Percentiles rank a stretch among this genome's conserved stretches.
phyloP scores from a whole-genome alignment of 2,888 invertebrate genomes.

The Julus scanicus region DNA sequence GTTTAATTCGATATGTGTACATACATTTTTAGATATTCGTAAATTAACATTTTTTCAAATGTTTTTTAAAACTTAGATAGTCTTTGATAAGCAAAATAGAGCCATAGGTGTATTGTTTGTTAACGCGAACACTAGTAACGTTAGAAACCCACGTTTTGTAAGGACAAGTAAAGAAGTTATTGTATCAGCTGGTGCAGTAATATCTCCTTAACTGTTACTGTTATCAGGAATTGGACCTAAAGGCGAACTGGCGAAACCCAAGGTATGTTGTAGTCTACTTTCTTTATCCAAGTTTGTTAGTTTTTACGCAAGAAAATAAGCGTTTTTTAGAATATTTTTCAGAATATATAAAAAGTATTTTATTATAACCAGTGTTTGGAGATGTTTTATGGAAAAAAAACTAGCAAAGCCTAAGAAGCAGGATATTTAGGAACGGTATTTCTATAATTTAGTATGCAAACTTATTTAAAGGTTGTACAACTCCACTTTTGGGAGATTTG shows the following conservation, averaged over 20 bases:
- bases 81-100: background rate
- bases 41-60: background rate
- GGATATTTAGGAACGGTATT: too few species aligned
- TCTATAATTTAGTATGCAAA: too few species aligned
- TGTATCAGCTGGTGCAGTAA: constrained; percentile 46
- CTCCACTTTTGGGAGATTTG: too few species aligned
- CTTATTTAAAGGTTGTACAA: too few species aligned
- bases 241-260: background rate
- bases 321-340: too few species aligned
- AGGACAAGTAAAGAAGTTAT: constrained; percentile 26
- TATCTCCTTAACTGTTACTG: constrained; percentile 41
- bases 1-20: background rate
- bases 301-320: too few species aligned
- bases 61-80: background rate
- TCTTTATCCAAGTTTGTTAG: too few species aligned
- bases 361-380: too few species aligned
- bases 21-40: background rate
- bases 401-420: too few species aligned
- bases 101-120: constrained; percentile 10
- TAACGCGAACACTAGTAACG: background rate
- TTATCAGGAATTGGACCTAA: constrained; percentile 51
- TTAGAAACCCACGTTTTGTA: background rate
- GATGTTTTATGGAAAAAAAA: too few species aligned
- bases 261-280: background rate
- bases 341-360: too few species aligned